Conservation (phyloP, 2,797 vertebrate species). For the Periparus ater region DNA sequence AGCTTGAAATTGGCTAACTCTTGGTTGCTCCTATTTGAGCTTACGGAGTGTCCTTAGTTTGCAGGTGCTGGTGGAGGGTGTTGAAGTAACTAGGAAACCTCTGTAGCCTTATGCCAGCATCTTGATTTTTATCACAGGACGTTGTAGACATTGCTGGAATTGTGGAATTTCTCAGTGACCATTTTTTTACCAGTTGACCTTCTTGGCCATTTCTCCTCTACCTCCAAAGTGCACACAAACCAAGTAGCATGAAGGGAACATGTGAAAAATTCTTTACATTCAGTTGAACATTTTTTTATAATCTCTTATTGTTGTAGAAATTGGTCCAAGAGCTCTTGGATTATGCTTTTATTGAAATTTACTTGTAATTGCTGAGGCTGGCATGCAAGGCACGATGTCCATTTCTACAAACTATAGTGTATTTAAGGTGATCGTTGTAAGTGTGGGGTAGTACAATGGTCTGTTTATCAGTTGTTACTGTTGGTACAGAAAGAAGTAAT, state of each 20-base stretch:
- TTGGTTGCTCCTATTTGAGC: not conserved
- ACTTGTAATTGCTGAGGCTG: not conserved
- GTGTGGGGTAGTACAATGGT: not conserved
- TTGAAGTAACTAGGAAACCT: not conserved
- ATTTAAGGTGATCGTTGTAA: not conserved
- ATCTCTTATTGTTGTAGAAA: not conserved
- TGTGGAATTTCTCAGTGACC: not conserved
- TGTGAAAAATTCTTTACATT: not conserved
- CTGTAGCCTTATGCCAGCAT: not conserved
- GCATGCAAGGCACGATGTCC: not conserved
- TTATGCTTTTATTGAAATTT: not conserved
- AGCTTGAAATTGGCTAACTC: not conserved
- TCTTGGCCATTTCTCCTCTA: not conserved
- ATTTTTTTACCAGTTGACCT: not conserved
- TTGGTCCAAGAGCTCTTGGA: not conserved
- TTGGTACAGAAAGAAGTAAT: not conserved
- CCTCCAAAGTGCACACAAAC: not conserved
- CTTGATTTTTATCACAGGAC: not conserved
- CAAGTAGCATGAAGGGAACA: not conserved
- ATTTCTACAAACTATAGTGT: not conserved
- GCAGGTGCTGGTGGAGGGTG: not conserved
- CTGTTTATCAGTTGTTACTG: not conserved
- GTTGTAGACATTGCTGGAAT: not conserved
- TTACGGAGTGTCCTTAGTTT: not conserved
- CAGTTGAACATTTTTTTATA: fast-evolving